Evolutionary conservation across 53 echinoderm and acorn worm genomes (phyloP), one percentile per base, ranked within the genome.

Genomic region (Holothuria leucospilota): DNA sequence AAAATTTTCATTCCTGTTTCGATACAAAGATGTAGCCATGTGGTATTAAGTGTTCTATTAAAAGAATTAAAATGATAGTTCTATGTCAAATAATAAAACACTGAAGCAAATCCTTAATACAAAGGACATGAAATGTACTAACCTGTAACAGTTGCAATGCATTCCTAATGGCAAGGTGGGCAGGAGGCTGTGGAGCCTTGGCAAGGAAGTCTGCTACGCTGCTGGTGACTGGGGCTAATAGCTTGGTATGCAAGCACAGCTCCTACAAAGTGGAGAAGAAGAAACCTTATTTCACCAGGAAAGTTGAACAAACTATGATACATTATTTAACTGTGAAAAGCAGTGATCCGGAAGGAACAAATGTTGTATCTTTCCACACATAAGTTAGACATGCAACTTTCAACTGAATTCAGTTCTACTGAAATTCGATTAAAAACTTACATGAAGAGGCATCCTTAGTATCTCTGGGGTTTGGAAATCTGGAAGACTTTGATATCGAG

Each of bases 391-490:
- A 18, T 56, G 5, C 56, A 56, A 56, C 0, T 16, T 16, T 15
- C 15, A 18, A 56, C 1, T 46, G 46, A 16, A 15, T 16, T 56
- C 1, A 56, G 16, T 56, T 56, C 15, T 56, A 16, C 18, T 16
- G 16, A 56, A 56, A 56, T 56, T 56, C 15, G 16, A 18, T 56
- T 12, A 56, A 56, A 15, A 15, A 56, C 93, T 91, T 65, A 96
- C 96, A 87, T 97, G 98, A 4, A 97, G 85, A 2, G 93, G 95
- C 51, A 94, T 85, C 64, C 98, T 87, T 39, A 95, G 92, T 40
- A 97, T 95, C 74, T 95, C 98, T 21, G 98, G 98, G 0, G 90
- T 88, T 66, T 97, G 98, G 87, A 95, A 97, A 63, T 93, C 92
- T 15, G 91, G 90, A 46, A 97, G 82, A 81, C 90, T 95, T 85